phyloP scores from a whole-genome alignment of 1,140 invertebrate species.

The Orchestia grillus region DNA sequence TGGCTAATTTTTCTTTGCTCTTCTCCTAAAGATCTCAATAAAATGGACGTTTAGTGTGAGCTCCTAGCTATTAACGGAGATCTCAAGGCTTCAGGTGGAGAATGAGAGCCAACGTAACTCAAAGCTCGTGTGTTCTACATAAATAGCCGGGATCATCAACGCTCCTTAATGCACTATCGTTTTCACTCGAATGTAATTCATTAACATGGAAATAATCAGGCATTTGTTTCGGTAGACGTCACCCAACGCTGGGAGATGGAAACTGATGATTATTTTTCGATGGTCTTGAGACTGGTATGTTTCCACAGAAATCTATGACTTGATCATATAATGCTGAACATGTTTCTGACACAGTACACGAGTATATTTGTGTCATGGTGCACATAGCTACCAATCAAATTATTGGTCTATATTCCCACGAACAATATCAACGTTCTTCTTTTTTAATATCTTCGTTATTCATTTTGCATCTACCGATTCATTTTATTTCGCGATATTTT shows the following conservation, averaged over 20 bases:
- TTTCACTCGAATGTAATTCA: background rate
- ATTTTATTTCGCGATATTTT: too few species aligned
- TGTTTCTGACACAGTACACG: too few species aligned
- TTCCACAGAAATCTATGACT: background rate
- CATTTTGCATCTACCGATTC: too few species aligned
- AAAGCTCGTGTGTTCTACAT: background rate
- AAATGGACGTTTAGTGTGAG: conserved; percentile 29
- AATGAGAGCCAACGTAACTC: background rate
- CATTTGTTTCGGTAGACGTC: background rate
- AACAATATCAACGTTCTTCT: too few species aligned
- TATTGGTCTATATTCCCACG: too few species aligned
- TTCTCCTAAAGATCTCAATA: conserved; percentile 10
- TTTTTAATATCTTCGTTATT: too few species aligned
- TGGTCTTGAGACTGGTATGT: background rate
- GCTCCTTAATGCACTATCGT: background rate
- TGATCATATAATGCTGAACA: too few species aligned
- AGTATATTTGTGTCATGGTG: background rate
- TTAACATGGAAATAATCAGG: background rate
- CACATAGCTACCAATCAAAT: too few species aligned
- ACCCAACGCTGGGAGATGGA: background rate
- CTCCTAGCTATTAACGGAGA: background rate
- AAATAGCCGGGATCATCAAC: background rate
- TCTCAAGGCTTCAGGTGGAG: background rate
- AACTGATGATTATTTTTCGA: background rate
- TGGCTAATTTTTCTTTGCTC: background rate